phyloP scores from a whole-genome alignment of 2,113 vertebrate genomes.

The Anas platyrhynchos region DNA sequence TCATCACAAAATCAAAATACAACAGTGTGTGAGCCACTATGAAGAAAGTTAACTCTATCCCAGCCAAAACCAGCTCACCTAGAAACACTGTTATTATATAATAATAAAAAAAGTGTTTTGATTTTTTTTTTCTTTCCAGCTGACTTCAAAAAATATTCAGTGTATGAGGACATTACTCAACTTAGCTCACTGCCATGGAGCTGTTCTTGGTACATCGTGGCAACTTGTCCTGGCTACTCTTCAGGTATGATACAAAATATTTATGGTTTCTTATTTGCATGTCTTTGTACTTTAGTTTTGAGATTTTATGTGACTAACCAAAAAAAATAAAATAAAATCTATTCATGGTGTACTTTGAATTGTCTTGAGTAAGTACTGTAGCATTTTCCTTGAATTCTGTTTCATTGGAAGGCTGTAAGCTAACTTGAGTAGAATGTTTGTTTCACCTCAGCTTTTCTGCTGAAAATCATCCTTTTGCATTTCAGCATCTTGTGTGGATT shows the following conservation, averaged over 20 bases:
- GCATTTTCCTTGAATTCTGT: neutral
- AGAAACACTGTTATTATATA: neutral
- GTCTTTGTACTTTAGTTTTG: neutral
- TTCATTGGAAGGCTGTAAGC: neutral
- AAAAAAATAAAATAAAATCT: neutral
- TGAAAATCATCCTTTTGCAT: slow-evolving; percentile 19
- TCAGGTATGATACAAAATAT: slow-evolving; percentile 82
- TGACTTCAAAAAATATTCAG: slow-evolving; percentile 99
- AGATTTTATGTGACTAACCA: neutral
- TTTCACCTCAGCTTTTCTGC: neutral
- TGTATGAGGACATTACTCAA: slow-evolving; percentile 97
- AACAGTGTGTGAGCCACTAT: neutral
- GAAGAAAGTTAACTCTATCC: neutral
- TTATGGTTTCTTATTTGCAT: neutral
- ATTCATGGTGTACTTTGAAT: neutral
- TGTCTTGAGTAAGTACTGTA: neutral
- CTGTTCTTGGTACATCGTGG: slow-evolving; percentile 96
- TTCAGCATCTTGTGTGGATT: slow-evolving; percentile 98
- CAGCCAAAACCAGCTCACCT: neutral
- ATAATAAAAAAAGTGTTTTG: neutral
- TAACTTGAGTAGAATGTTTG: neutral
- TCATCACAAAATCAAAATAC: too few relatives aligned
- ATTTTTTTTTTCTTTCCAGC: slow-evolving; percentile 65
- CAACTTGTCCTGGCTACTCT: slow-evolving; percentile 97
- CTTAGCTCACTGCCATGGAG: slow-evolving; percentile 95